Percentiles rank a stretch among this genome's conserved stretches.
These are phyloP conservation scores for Cygnus buccinator DNA, from an alignment of 2,113 vertebrate genomes.

Conservation along the genomic window DNA sequence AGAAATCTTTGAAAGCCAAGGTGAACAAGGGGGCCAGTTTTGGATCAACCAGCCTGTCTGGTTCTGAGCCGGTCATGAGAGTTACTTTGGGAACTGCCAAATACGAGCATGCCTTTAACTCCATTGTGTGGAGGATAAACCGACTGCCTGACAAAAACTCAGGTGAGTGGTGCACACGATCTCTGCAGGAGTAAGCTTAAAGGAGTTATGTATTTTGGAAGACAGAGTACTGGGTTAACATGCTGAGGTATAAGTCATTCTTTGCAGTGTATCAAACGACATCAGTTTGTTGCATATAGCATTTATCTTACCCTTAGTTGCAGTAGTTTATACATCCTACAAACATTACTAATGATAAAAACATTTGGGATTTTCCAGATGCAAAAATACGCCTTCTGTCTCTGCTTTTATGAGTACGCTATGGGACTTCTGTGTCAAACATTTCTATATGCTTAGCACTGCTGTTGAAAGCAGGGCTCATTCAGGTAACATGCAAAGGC, in stretches of 20 bases:
- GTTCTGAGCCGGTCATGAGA: constrained; percentile 91
- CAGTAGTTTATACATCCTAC: background rate
- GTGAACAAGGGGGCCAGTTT: constrained; percentile 91
- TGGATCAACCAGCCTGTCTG: constrained; percentile 81
- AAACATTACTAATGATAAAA: background rate
- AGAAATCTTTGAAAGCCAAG: constrained; percentile 90
- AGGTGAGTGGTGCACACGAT: constrained; percentile 74
- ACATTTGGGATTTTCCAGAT: background rate
- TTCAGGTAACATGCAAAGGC: background rate
- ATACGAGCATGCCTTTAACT: constrained; percentile 88
- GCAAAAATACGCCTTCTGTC: background rate
- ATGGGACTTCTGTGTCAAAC: background rate
- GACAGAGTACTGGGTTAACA: background rate
- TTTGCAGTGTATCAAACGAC: background rate
- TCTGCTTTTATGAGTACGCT: background rate
- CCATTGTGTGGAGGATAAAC: constrained; percentile 91
- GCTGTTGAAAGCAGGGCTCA: background rate
- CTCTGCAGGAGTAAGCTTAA: background rate
- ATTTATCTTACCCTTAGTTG: background rate
- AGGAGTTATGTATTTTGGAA: background rate
- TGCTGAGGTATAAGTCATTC: background rate
- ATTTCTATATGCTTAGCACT: background rate
- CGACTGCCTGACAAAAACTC: constrained; percentile 91
- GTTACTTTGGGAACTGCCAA: constrained; percentile 91
- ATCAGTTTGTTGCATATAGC: background rate